These are phyloP conservation scores for Tachina lurida DNA, from an alignment of 2,888 invertebrate species.

Conservation along the genomic window DNA sequence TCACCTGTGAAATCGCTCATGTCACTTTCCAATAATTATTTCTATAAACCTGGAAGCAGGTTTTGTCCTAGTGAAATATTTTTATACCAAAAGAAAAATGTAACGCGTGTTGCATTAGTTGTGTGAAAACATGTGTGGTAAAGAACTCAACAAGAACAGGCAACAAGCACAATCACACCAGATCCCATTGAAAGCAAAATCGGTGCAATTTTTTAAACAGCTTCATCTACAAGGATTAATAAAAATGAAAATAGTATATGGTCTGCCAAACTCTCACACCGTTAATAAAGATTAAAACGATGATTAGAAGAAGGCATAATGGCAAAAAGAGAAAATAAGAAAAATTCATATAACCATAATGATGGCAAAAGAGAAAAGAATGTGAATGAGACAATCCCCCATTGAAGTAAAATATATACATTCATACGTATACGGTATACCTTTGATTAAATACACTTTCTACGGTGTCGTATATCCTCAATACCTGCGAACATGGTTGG, in stretches of 20 bases:
- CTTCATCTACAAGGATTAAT: slow-evolving; percentile 59
- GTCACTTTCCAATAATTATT: no score
- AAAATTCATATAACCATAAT: slow-evolving; percentile 29
- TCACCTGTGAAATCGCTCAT: no score
- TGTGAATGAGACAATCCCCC: background rate
- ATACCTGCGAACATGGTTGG: slow-evolving; percentile 23
- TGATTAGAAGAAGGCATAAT: slow-evolving; percentile 52
- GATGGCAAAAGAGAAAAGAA: slow-evolving; percentile 19
- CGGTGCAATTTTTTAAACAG: slow-evolving; percentile 61
- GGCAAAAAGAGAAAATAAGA: slow-evolving; percentile 28
- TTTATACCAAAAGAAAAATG: background rate
- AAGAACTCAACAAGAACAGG: background rate
- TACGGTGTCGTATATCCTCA: background rate
- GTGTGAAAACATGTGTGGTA: slow-evolving; percentile 12
- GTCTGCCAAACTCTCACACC: slow-evolving; percentile 22
- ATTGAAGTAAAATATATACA: slow-evolving; percentile 40
- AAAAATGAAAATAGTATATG: slow-evolving; percentile 41
- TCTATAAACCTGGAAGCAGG: background rate
- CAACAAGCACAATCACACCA: background rate
- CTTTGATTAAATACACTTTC: slow-evolving; percentile 38
- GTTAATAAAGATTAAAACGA: slow-evolving; percentile 59
- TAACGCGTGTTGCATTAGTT: background rate
- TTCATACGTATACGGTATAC: background rate
- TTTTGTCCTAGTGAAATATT: background rate
- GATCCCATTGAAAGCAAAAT: slow-evolving; percentile 40